Evolutionary conservation across 2,113 vertebrate genomes (phyloP).

Genomic region (Lutjanus erythropterus): DNA sequence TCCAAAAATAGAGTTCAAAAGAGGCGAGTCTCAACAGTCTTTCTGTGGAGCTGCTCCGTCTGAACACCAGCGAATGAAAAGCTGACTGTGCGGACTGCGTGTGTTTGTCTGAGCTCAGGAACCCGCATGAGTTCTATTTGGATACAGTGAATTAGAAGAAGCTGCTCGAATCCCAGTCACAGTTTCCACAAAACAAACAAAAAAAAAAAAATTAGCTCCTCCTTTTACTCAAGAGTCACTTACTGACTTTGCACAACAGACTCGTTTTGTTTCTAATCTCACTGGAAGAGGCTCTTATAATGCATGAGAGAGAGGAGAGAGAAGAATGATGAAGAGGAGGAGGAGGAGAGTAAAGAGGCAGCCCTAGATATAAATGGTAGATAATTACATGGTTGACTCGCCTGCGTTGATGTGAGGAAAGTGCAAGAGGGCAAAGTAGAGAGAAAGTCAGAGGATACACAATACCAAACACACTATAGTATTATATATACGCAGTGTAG

Average conservation of each 20-base stretch:
- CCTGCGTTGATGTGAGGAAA: slow-evolving; percentile 24
- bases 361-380: slow-evolving; percentile 40
- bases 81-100: slow-evolving; percentile 40
- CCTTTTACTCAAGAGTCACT: slow-evolving; percentile 40
- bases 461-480: background rate
- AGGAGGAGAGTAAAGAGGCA: slow-evolving; percentile 29
- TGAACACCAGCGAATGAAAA: slow-evolving; percentile 7
- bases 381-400: slow-evolving; percentile 54
- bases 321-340: slow-evolving; percentile 3
- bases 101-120: slow-evolving; percentile 56
- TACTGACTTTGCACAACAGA: slow-evolving; percentile 25
- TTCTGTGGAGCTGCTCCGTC: slow-evolving; percentile 14
- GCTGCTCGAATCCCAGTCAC: slow-evolving; percentile 15
- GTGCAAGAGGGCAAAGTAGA: slow-evolving; percentile 8
- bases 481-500: too few species aligned
- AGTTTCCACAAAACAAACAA: slow-evolving; percentile 13
- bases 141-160: slow-evolving; percentile 37
- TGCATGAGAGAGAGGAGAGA: background rate
- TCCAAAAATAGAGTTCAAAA: slow-evolving; percentile 65
- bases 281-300: slow-evolving; percentile 19
- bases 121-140: slow-evolving; percentile 56
- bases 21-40: slow-evolving; percentile 8
- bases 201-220: slow-evolving; percentile 27
- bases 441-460: background rate
- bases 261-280: slow-evolving; percentile 18